These are phyloP conservation scores for Notarius lentiginosus DNA, from an alignment of 2,113 vertebrate genomes.

Conservation along the genomic window DNA sequence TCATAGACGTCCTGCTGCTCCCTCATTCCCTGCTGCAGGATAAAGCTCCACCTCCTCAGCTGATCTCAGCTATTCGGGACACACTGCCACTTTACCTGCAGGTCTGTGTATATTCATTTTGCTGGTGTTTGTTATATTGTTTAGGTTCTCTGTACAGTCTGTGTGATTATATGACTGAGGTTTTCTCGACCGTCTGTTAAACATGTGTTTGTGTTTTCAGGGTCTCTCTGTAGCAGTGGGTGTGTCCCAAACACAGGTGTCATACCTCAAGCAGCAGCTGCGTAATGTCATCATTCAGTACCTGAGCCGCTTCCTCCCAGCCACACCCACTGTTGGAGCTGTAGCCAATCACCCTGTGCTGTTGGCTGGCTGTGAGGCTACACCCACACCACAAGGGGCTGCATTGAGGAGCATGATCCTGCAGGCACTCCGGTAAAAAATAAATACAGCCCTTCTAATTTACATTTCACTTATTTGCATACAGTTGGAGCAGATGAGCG, in stretches of 20 bases:
- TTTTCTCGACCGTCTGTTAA: not conserved
- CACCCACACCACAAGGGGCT: conserved; percentile 59
- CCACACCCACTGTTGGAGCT: conserved; percentile 64
- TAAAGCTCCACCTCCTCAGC: conserved; percentile 75
- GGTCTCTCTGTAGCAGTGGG: conserved; percentile 83
- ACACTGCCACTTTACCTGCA: conserved; percentile 90
- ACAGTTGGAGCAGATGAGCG: not conserved
- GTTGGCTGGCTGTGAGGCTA: conserved; percentile 75
- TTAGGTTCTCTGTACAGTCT: not conserved
- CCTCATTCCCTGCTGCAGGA: conserved; percentile 88
- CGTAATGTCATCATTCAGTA: conserved; percentile 81
- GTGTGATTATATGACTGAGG: not conserved
- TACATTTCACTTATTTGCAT: not conserved
- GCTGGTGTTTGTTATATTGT: not conserved
- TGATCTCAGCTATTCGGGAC: conserved; percentile 81
- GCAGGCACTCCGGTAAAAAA: conserved; percentile 70
- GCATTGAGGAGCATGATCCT: conserved; percentile 67
- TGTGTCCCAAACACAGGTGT: conserved; percentile 80
- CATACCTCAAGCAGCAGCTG: conserved; percentile 87
- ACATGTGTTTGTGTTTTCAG: conserved; percentile 60
- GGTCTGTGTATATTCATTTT: conserved; percentile 65
- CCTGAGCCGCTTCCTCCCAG: conserved; percentile 88
- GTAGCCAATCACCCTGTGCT: conserved; percentile 85
- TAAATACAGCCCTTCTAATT: not conserved
- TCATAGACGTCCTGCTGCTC: conserved; percentile 87